phyloP scores from a whole-genome alignment of 2,113 vertebrate species.

The Toxotes jaculatrix region DNA sequence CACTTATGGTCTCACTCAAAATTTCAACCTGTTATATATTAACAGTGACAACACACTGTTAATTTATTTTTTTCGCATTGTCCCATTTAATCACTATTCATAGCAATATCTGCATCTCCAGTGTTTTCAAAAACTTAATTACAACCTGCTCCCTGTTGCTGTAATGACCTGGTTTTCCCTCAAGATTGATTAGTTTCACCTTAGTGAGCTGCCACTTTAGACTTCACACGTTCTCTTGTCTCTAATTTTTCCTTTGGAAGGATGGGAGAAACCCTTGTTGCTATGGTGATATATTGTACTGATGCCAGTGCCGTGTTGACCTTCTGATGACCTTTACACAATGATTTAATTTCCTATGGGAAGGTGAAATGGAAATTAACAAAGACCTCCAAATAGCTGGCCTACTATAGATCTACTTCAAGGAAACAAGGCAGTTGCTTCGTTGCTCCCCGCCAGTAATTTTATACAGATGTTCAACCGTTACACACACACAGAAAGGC shows the following conservation, averaged over 20 bases:
- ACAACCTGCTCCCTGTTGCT: not conserved
- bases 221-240: constrained; percentile 2
- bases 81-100: constrained; percentile 3
- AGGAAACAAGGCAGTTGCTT: not conserved
- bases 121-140: constrained; percentile 22
- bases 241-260: not conserved
- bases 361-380: not conserved
- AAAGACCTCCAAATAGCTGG: not conserved
- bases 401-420: not conserved
- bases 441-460: not conserved
- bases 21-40: not conserved
- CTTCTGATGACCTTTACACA: not conserved
- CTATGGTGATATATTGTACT: not conserved
- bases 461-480: not conserved
- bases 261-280: constrained; percentile 9
- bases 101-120: not conserved
- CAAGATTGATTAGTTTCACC: constrained; percentile 12
- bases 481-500: not conserved
- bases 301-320: not conserved
- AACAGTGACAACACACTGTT: not conserved
- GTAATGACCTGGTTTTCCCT: constrained; percentile 16
- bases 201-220: not conserved
- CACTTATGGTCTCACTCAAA: not conserved
- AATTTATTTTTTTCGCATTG: not conserved
- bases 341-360: not conserved